Base-by-base conservation (phyloP, 2,797 vertebrate genomes). In the Enteromius mattozi region DNA sequence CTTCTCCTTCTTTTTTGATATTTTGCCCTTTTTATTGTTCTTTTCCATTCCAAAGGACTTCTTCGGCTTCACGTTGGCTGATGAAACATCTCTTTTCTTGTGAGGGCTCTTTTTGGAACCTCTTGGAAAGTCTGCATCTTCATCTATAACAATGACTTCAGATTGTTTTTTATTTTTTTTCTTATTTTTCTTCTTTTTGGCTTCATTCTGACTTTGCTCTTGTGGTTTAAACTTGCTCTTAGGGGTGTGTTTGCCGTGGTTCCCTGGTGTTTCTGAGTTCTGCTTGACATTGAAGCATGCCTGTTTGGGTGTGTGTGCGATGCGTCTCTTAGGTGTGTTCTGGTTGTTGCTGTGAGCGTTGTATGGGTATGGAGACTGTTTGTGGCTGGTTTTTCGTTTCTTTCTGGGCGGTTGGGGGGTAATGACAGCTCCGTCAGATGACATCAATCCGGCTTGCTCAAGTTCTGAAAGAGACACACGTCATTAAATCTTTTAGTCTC, bases 101-200 rank as follows among this genome's bases (percentile, higher is more conserved):
- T 30, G 51, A 30, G 77, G 47, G 27, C 54, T 83, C 7, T 71
- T 24, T 49, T 21, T 72, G 66, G 74, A 45, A 4, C 92, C 92
- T 87, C 94, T 90, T 12, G 93, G 94, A 82, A 95, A 95, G 86
- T 93, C 92, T 1, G 49, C 85, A 0, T 84, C 86, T 47, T 93
- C 90, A 63, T 93, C 85, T 0, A 89, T 4, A 61, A 76, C 21
- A 0, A 71, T 8, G 21, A 0, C 2, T 40, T 35, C 13, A 27
- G 72, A n/a, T 49, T n/a, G 61, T 16, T 27, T 51, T 19, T 81
- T 81, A 35, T 4, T 47, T 3, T 40, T 42, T 42, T 42, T 10
- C 42, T 42, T 40, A 7, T 82, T 84, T 35, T 80, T 87, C 12
- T 33, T 81, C 17, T 49, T 76, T 2, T 61, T 77, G 24, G 24